Evolutionary conservation across 2,888 invertebrate species (phyloP), one percentile per base, ranked within the genome.

Genomic region (Scrobipalpa atriplicella): DNA sequence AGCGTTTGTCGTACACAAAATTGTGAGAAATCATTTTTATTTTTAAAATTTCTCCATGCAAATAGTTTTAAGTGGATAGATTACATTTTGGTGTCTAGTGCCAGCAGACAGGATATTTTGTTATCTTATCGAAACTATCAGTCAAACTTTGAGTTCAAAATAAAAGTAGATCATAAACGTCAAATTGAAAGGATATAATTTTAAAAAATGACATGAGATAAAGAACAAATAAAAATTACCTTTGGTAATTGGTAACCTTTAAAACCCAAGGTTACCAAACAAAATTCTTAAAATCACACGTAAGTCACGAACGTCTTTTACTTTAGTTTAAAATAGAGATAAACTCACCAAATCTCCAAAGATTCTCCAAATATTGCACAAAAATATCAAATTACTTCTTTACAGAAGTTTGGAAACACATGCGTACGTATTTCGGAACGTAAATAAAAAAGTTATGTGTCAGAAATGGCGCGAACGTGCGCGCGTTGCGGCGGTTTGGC

Each of bases 391-490:
- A 16, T 16, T n/a, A 29, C 29, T 56, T 56, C 36, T 56, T 56
- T 56, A 54, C 6, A 7, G 21, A 19, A 63, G 41, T 67, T 65
- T 71, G 65, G 71, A 63, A 72, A 71, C 86, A 86, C 84, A 77
- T 81, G 82, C 86, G 83, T 29, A 56, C 86, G 83, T 29, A 56
- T 29, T 62, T 56, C 36, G 13, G 70, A 70, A 71, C 75, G 71
- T 69, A 70, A 71, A 66, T 65, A 66, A 63, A 69, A 65, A 71
- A 72, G 68, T 62, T 73, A 78, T 73, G 68, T 79, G 78, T 80
- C 78, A 79, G 74, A 76, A 69, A 18, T 70, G 71, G 74, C 80
- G 82, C 78, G 77, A 71, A 72, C 86, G 87, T 85, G 75, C 67
- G 76, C 70, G 68, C 71, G 29, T 66, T 71, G 62, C 77, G 77